Base-by-base conservation (phyloP, 1,140 invertebrate genomes). In the Drosophila albomicans region DNA sequence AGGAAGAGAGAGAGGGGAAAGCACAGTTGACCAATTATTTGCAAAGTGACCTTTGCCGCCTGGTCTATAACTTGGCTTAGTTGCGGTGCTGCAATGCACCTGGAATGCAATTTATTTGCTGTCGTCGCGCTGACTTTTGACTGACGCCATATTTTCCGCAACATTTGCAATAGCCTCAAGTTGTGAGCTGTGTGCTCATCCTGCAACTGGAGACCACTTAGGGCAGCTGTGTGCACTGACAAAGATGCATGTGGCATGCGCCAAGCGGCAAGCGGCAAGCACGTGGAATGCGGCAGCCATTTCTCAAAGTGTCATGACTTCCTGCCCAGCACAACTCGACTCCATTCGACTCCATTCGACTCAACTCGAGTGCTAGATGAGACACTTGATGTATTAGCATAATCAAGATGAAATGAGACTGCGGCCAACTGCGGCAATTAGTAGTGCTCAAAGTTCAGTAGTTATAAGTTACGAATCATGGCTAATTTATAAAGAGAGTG, bases 41-140 rank as follows among this genome's bases (percentile, higher is more conserved):
- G 62, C 54, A 5, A 38, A 65, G 25, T 57, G 69, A 13, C 41
- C 62, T 51, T 30, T 49, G 56, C 32, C 65, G n/a, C 20, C 25
- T 54, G 25, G 25, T n/a, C 28, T 49, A 43, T 64, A 10, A 11
- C 45, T 57, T 16, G n/a, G 49, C 43, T 32, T 30, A 13, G 41
- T 41, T 88, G 28, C 6, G 15, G 72, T 46, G 66, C 13, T 71
- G 73, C n/a, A 77, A 28, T 30, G 51, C 51, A 68, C 70, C 74
- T 28, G 41, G 30, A 54, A 54, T 87, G 89, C 90, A 91, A 91
- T 91, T 85, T 91, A 90, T 91, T 91, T 90, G 79, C 90, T 90
- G 90, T 91, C 90, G 75, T 70, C 79, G 85, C 78, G 68, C 72
- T 90, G 86, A 85, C 86, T 91, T 91, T 90, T 91, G 90, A 91